phyloP scores from a whole-genome alignment of 2,888 invertebrate genomes.

The Cacoxenus indagator region DNA sequence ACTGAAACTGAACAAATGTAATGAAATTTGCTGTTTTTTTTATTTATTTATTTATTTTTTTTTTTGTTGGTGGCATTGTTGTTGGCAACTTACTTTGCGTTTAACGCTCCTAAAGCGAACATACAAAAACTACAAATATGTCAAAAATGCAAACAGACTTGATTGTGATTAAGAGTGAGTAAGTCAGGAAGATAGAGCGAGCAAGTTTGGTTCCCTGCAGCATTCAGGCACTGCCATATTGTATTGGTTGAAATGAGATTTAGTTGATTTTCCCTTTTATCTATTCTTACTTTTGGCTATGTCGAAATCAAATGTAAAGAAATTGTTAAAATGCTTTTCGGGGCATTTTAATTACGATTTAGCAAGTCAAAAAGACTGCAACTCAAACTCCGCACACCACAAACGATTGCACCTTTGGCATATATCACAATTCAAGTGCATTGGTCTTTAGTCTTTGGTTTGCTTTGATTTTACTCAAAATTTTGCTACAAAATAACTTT shows the following conservation, averaged over 20 bases:
- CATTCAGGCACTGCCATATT: slow-evolving; percentile 1
- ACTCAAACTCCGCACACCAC: no score
- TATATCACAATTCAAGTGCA: no score
- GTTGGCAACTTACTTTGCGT: background rate
- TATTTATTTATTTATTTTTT: background rate
- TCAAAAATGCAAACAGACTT: slow-evolving; percentile 14
- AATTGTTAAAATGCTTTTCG: slow-evolving; percentile 17
- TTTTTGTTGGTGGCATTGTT: background rate
- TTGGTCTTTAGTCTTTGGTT: no score
- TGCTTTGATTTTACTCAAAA: no score
- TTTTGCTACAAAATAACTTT: no score
- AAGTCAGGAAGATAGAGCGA: background rate
- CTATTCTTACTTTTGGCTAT: background rate
- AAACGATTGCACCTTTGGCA: no score
- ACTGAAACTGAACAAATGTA: slow-evolving; percentile 9
- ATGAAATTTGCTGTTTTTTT: background rate
- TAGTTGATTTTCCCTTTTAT: slow-evolving; percentile 7
- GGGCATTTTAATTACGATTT: slow-evolving; percentile 17
- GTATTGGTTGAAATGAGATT: slow-evolving; percentile 8
- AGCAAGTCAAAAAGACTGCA: no score
- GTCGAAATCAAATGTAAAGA: background rate
- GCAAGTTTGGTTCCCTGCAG: background rate
- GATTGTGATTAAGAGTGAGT: background rate
- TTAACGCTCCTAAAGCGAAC: background rate
- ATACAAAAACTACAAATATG: slow-evolving; percentile 17